Evolutionary conservation across 2,888 invertebrate species (phyloP).

Genomic region (Caenorhabditis afra): DNA sequence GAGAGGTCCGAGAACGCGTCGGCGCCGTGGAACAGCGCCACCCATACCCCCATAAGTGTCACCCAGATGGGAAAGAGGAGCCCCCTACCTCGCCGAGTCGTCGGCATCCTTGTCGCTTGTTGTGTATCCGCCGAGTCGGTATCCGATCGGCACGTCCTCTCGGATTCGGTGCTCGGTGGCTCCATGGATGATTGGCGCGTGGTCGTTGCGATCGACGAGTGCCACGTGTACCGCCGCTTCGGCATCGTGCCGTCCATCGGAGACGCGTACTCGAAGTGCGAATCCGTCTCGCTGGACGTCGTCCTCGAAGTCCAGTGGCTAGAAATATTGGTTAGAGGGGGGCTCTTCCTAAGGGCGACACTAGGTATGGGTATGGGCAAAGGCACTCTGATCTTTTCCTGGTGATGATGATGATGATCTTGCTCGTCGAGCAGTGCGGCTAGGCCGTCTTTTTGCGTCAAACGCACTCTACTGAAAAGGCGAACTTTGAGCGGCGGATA

Average conservation of each 20-base stretch:
- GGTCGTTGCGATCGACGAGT: conserved; percentile 95
- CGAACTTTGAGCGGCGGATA: conserved; percentile 6
- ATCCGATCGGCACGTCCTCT: conserved; percentile 93
- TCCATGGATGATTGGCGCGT: conserved; percentile 84
- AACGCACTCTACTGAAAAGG: conserved; percentile 56
- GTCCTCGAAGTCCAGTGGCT: conserved; percentile 95
- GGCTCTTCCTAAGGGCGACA: conserved; percentile 31
- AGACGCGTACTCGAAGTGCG: conserved; percentile 88
- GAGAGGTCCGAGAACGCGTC: conserved; percentile 68
- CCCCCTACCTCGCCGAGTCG: conserved; percentile 82
- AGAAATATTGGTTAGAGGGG: conserved; percentile 33
- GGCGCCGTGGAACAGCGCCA: background rate
- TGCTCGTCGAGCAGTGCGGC: conserved; percentile 39
- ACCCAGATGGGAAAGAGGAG: conserved; percentile 24
- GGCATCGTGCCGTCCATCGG: conserved; percentile 95
- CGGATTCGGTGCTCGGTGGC: conserved; percentile 83
- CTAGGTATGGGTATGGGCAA: conserved; percentile 28
- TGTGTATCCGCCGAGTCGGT: conserved; percentile 92
- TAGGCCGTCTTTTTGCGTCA: conserved; percentile 52
- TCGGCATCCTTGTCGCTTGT: conserved; percentile 97
- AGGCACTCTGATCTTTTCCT: conserved; percentile 14
- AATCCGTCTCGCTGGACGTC: conserved; percentile 93
- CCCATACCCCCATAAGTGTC: conserved; percentile 28
- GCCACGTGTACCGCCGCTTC: conserved; percentile 95
- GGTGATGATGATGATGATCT: conserved; percentile 27